Conservation (phyloP, 2,113 vertebrate species). For the Serinus canaria region DNA sequence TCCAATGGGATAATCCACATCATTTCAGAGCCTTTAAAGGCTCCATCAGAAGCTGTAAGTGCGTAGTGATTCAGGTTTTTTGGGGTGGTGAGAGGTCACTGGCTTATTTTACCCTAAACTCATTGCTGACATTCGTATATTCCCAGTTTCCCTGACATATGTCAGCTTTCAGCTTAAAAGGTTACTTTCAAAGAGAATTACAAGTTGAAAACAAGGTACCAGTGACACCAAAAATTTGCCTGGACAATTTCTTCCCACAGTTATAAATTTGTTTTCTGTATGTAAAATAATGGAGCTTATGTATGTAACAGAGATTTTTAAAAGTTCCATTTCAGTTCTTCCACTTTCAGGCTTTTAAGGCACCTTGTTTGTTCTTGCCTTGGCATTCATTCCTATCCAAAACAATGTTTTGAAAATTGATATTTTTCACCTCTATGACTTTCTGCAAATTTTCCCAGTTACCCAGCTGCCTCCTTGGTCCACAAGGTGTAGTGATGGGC, state of each 20-base stretch:
- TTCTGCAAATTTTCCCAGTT: neutral
- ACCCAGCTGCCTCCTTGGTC: neutral
- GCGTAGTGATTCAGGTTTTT: neutral
- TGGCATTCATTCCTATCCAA: neutral
- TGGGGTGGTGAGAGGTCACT: neutral
- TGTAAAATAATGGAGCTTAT: neutral
- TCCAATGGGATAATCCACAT: constrained; percentile 92
- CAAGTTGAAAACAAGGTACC: neutral
- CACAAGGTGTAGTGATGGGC: neutral
- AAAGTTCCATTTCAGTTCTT: neutral
- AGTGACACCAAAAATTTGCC: neutral
- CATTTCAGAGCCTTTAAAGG: constrained; percentile 84
- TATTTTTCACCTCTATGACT: neutral
- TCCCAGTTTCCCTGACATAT: neutral
- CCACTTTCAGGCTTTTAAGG: neutral
- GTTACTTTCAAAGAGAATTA: neutral
- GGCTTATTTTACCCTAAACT: neutral
- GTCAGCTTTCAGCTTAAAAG: neutral
- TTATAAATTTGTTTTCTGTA: neutral
- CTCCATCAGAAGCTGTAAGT: constrained; percentile 79
- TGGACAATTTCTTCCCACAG: neutral
- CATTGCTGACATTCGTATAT: neutral
- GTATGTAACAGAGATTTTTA: neutral
- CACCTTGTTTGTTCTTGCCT: neutral
- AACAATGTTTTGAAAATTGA: neutral